Evolutionary conservation across 2,113 vertebrate genomes (phyloP), one percentile per base, ranked within the genome.

Genomic region (Thalassoma bifasciatum): DNA sequence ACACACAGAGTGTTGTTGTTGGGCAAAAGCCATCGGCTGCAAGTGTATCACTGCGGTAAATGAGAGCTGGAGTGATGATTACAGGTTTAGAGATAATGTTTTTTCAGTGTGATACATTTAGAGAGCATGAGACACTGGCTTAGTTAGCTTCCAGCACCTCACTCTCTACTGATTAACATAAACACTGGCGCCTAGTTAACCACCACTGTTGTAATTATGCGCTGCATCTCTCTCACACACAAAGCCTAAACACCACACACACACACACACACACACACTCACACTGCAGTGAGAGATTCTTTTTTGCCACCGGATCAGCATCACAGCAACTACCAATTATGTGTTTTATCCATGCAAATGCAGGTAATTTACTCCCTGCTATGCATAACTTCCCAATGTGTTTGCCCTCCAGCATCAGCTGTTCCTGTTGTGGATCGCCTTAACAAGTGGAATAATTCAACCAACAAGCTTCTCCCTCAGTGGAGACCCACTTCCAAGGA

Each of bases 301-400:
- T 40, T 58, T 14, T 59, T 53, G 70, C 75, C 63, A 64, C 75
- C 52, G 51, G 66, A 84, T 87, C 78, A 63, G 69, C 67, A 88
- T 75, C 82, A 67, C 75, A 80, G 66, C 61, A 82, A 79, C 82
- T 68, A 71, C 82, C 82, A 83, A 89, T 86, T 77, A 76, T 52
- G 72, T 61, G 51, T 83, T 67, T 77, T 81, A 82, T 81, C 81
- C 81, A 87, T 89, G 83, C 83, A 86, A 90, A 90, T 84, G 63
- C 86, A 79, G 84, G 85, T 88, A 86, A 92, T 92, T 88, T 84
- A 76, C 84, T 73, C 84, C 87, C 77, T 65, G 77, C 87, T 85
- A 87, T 23, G 83, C 62, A 65, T 53, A 82, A 82, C 79, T 73
- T 84, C 80, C 76, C 66, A 81, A 71, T 22, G 49, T 77, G 67